Percentiles rank a stretch among this genome's conserved stretches.
Evolutionary conservation across 1,140 invertebrate genomes (phyloP).

Genomic region (Calliopsis andreniformis): DNA sequence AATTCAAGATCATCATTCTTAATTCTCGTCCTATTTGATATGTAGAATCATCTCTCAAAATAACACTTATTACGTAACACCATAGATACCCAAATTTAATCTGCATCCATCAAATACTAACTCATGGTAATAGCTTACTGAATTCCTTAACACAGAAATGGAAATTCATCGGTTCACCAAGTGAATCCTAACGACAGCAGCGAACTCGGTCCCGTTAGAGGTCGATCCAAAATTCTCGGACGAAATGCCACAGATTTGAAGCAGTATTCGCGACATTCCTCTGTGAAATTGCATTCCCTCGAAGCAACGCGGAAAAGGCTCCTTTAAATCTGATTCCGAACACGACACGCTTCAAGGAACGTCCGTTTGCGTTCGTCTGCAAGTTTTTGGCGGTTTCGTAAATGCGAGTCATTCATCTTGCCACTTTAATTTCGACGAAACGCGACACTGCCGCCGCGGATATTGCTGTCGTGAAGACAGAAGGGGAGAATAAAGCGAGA

Average conservation of each 20-base stretch:
- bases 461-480: constrained; percentile 41
- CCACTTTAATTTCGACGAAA: constrained; percentile 41
- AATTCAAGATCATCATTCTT: too few species aligned
- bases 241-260: background rate
- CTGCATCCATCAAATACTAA: too few species aligned
- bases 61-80: too few species aligned
- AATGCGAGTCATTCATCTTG: constrained; percentile 42
- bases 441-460: constrained; percentile 27
- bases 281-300: background rate
- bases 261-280: background rate
- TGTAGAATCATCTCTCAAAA: too few species aligned
- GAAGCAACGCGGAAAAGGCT: background rate
- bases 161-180: background rate
- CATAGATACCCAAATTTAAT: too few species aligned
- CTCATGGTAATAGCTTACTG: too few species aligned
- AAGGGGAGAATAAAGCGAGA: constrained; percentile 33
- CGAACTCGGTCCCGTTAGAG: background rate
- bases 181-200: too few species aligned
- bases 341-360: background rate
- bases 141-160: too few species aligned
- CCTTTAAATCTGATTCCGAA: background rate
- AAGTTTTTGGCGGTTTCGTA: constrained; percentile 44
- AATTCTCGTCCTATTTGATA: too few species aligned
- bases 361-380: constrained; percentile 8
- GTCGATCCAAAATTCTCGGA: background rate